A percentile compares a stretch with the other conserved stretches of the same genome.
Evolutionary conservation across 2,888 invertebrate species (phyloP).

Genomic region (Thalpophila matura): DNA sequence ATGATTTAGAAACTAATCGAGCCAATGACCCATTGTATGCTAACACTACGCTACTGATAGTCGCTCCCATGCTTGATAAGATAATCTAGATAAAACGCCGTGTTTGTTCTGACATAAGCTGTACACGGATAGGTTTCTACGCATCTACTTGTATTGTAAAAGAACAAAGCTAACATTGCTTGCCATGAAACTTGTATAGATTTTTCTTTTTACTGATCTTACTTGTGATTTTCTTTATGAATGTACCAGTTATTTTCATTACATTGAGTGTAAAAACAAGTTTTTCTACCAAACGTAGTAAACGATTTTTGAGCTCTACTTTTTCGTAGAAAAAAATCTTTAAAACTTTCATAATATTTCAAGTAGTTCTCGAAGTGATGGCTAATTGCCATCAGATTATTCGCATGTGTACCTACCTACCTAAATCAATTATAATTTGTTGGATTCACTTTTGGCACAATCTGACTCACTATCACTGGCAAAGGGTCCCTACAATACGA

Average conservation of each 20-base stretch:
- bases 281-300: constrained; percentile 19
- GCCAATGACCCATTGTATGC: constrained; percentile 77
- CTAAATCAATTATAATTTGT: too few species aligned
- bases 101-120: constrained; percentile 49
- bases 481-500: too few species aligned
- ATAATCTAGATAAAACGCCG: constrained; percentile 65
- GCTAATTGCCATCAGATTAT: constrained; percentile 36
- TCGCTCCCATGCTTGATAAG: constrained; percentile 74
- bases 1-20: constrained; percentile 72
- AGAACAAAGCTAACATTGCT: too few species aligned
- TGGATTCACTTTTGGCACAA: constrained; percentile 39
- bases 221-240: neutral
- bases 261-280: constrained; percentile 8
- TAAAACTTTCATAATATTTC: neutral
- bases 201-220: constrained; percentile 23
- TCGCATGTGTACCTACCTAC: constrained; percentile 1
- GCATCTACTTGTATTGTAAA: constrained; percentile 33
- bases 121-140: constrained; percentile 34
- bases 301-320: constrained; percentile 2
- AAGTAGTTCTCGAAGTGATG: constrained; percentile 12
- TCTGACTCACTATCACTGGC: too few species aligned
- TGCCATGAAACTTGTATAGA: constrained; percentile 28
- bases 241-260: neutral
- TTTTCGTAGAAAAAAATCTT: constrained; percentile 20
- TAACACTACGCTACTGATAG: constrained; percentile 71